Evolutionary conservation across 2,797 vertebrate genomes (phyloP), one percentile per base, ranked within the genome.

Genomic region (Microctenopoma lineatum): DNA sequence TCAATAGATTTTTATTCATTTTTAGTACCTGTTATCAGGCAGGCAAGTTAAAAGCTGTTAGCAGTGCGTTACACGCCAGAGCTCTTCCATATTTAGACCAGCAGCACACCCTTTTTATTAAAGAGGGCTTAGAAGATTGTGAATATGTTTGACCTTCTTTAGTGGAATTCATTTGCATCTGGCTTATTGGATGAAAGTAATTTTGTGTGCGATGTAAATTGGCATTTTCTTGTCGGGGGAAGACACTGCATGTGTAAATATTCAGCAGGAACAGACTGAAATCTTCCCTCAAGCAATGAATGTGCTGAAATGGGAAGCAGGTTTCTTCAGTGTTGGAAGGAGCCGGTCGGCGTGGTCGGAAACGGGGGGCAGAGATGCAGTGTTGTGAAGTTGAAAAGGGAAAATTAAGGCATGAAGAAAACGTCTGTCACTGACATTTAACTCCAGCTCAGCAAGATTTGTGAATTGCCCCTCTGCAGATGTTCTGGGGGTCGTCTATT

Each of bases 61-160:
- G 45, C 32, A 46, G 59, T 39, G 18, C 48, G 6, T 52, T 59
- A 42, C 16, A 8, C 68, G 41, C n/a, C 42, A 69, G 36, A 75
- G 71, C 18, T 38, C 48, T 66, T 76, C 57, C 51, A 83, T 66
- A 75, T 83, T 79, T 67, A 65, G 72, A 64, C 61, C 48, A 56
- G 59, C 62, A 79, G 73, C 50, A 59, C 41, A 55, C 48, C 42
- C n/a, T 59, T 70, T 77, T 80, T 62, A 57, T 70, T 59, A 72
- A 75, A 77, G 38, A 80, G 60, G 34, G 48, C 68, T 79, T 39
- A 11, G 51, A 78, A 80, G 78, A 65, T 79, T 55, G 69, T 80
- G 82, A 85, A 87, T 88, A 79, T 61, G 52, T 84, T 86, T 92
- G 78, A 88, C 86, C 89, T 82, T 90, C 78, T 89, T 90, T 84